phyloP scores from a whole-genome alignment of 1,140 invertebrate genomes.

The Neuroterus valhalla region DNA sequence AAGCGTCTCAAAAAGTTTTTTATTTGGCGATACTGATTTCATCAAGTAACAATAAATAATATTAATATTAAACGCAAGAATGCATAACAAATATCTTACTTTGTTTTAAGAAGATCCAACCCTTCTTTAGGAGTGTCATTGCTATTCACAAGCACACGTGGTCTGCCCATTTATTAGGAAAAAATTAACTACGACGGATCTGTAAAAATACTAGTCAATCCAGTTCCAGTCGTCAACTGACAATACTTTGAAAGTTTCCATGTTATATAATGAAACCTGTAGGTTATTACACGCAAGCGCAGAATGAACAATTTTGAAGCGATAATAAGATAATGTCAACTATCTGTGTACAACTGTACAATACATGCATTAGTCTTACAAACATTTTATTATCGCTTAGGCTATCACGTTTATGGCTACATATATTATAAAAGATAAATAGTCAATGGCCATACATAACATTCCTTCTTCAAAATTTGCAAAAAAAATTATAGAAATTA shows the following conservation, averaged over 20 bases:
- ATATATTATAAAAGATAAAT: no score
- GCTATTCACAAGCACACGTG: constrained; percentile 72
- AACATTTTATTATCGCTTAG: background rate
- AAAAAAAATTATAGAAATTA: no score
- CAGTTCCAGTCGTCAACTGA: background rate
- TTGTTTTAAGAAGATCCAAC: constrained; percentile 65
- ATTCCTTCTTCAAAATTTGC: no score
- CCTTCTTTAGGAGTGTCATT: constrained; percentile 66
- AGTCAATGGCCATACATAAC: no score
- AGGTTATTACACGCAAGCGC: background rate
- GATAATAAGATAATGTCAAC: background rate
- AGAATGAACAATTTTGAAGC: background rate
- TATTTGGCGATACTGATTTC: no score
- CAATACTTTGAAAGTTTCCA: background rate
- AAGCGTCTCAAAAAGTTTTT: no score
- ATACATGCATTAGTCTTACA: background rate
- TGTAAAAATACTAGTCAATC: background rate
- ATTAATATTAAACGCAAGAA: background rate
- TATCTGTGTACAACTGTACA: background rate
- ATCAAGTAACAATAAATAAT: background rate
- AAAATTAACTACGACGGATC: background rate
- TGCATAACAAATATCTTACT: constrained; percentile 7
- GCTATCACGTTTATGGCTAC: background rate
- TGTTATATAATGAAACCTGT: background rate
- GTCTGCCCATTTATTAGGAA: constrained; percentile 48